Evolutionary conservation across 1,140 invertebrate genomes (phyloP).

Genomic region (Apis laboriosa): DNA sequence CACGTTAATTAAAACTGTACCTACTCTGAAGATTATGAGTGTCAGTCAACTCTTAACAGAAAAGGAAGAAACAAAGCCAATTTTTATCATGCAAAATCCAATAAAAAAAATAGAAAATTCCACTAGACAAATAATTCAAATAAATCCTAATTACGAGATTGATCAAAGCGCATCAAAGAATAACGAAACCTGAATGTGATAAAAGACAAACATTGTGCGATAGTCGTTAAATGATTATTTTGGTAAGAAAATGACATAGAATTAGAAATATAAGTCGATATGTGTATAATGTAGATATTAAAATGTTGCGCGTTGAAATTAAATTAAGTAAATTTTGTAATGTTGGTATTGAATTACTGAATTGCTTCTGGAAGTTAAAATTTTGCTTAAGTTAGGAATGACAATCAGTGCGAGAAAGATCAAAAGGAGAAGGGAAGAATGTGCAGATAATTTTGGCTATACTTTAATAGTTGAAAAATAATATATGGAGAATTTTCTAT

Average conservation of each 20-base stretch:
- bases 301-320: too few relatives aligned
- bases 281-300: too few relatives aligned
- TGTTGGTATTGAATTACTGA: too few relatives aligned
- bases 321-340: too few relatives aligned
- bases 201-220: background rate
- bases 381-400: too few relatives aligned
- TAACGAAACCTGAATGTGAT: slow-evolving; percentile 54
- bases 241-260: background rate
- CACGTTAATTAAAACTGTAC: slow-evolving; percentile 50
- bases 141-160: slow-evolving; percentile 68
- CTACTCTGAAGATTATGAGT: slow-evolving; percentile 63
- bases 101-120: slow-evolving; percentile 39
- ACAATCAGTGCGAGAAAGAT: too few relatives aligned
- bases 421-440: background rate
- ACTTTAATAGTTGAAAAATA: background rate
- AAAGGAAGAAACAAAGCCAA: slow-evolving; percentile 58
- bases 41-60: slow-evolving; percentile 55
- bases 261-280: background rate
- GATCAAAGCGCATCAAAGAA: slow-evolving; percentile 66
- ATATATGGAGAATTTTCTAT: background rate
- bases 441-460: background rate
- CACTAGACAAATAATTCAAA: slow-evolving; percentile 64
- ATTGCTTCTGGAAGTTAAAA: too few relatives aligned
- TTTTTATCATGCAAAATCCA: slow-evolving; percentile 66
- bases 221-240: background rate